A percentile compares a stretch with the other conserved stretches of the same genome.
These are phyloP conservation scores for Rhinella marina DNA, from an alignment of 2,797 vertebrate genomes.

Conservation along the genomic window DNA sequence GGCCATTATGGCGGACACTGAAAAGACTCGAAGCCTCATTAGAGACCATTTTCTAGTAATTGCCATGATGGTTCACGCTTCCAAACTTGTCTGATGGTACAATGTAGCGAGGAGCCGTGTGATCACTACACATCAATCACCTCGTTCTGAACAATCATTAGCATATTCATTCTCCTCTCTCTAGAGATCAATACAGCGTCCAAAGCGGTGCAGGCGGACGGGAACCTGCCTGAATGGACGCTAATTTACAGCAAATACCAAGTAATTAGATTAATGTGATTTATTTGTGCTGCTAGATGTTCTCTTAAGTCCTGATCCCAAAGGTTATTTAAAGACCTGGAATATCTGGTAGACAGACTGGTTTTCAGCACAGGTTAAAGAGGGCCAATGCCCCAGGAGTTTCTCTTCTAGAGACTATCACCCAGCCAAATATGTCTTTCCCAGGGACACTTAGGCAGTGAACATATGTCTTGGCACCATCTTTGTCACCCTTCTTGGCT, in stretches of 20 bases:
- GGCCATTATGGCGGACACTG: neutral
- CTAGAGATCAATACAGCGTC: neutral
- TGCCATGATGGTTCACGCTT: neutral
- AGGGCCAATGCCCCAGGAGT: no score
- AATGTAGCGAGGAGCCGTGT: slow-evolving; percentile 7
- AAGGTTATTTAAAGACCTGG: neutral
- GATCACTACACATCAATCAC: slow-evolving; percentile 27
- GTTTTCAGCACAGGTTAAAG: no score
- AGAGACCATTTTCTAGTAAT: slow-evolving; percentile 44
- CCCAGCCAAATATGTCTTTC: no score
- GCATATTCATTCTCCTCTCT: slow-evolving; percentile 20
- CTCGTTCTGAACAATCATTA: slow-evolving; percentile 42
- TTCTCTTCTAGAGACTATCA: no score
- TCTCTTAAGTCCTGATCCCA: neutral
- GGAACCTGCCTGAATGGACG: neutral
- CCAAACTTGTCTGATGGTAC: neutral
- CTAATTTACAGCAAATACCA: slow-evolving; percentile 12
- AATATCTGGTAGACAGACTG: neutral
- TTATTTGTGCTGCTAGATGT: neutral
- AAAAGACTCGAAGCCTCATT: slow-evolving; percentile 23
- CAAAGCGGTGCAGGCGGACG: neutral
- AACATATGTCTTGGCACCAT: no score
- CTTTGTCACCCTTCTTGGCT: no score
- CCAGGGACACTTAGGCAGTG: no score
- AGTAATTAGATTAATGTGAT: slow-evolving; percentile 29